Evolutionary conservation across 2,888 invertebrate genomes (phyloP).

Genomic region (Osedax frankpressi): DNA sequence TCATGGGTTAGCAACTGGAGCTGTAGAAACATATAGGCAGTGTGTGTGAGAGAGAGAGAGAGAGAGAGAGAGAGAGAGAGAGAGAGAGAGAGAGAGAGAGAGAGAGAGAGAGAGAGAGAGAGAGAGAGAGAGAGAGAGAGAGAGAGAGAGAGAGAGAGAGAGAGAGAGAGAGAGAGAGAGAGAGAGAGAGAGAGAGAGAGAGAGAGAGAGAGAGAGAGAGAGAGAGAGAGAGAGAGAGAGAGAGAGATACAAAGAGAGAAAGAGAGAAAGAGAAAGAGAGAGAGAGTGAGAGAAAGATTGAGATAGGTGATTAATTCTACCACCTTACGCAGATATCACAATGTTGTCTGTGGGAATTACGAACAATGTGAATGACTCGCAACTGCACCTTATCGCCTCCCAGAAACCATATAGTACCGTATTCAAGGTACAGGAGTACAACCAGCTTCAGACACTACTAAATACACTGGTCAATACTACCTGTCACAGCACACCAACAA

Average conservation of each 20-base stretch:
- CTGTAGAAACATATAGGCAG: no score
- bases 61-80: background rate
- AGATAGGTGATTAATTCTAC: no score
- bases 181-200: background rate
- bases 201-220: constrained; percentile 2
- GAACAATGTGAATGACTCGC: background rate
- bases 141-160: background rate
- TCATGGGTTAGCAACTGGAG: constrained; percentile 2
- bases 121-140: background rate
- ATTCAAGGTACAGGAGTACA: constrained; percentile 3
- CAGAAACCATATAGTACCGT: constrained; percentile 4
- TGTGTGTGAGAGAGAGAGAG: background rate
- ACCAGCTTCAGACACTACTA: background rate
- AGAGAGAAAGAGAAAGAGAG: background rate
- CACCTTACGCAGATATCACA: background rate
- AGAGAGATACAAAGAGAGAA: no score
- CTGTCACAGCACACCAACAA: background rate
- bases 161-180: constrained; percentile 2
- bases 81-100: constrained; percentile 2
- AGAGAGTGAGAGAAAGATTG: background rate
- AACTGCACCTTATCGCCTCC: constrained; percentile 13
- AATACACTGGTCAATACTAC: background rate
- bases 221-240: background rate
- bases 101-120: background rate
- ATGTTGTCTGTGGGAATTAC: constrained; percentile 11